Evolutionary conservation across 2,888 invertebrate genomes (phyloP), one percentile per base, ranked within the genome.

Genomic region (Zaprionus obscuricornis): DNA sequence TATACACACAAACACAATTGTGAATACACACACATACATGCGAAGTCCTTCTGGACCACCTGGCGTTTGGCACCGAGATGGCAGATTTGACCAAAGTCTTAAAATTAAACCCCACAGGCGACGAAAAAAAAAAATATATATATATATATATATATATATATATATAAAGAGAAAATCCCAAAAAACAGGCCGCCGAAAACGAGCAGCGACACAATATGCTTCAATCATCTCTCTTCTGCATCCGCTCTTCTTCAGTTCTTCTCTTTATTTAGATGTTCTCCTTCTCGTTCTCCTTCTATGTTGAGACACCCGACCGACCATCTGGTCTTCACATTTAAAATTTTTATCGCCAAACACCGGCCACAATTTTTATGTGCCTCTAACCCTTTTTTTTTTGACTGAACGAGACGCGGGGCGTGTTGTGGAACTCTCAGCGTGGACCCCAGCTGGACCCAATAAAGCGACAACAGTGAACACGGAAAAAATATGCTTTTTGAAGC

Each of bases 121-220:
- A n/a, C n/a, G n/a, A n/a, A n/a, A n/a, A n/a, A n/a, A n/a, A n/a
- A n/a, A n/a, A n/a, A n/a, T n/a, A n/a, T n/a, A n/a, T n/a, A n/a
- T n/a, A n/a, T n/a, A n/a, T n/a, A n/a, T n/a, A n/a, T n/a, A n/a
- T n/a, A n/a, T n/a, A n/a, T n/a, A n/a, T n/a, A n/a, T 27, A 42
- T 34, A 43, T n/a, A n/a, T n/a, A n/a, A n/a, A n/a, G 31, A 24
- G 33, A 29, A 54, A 39, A 50, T 54, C 43, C 45, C 31, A 18
- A 65, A 52, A 55, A 36, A 36, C 73, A 59, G 57, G 65, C 85
- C 77, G 63, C 86, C n/a, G n/a, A 76, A 84, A 86, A 84, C 77
- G 85, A 68, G 77, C 73, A 68, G 60, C 72, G 62, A 54, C 62
- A 76, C 86, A 85, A 84, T 84, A 85, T 79, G 77, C 64, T 83